Evolutionary conservation across 2,888 invertebrate genomes (phyloP).

Genomic region (Lucinisca nassula): DNA sequence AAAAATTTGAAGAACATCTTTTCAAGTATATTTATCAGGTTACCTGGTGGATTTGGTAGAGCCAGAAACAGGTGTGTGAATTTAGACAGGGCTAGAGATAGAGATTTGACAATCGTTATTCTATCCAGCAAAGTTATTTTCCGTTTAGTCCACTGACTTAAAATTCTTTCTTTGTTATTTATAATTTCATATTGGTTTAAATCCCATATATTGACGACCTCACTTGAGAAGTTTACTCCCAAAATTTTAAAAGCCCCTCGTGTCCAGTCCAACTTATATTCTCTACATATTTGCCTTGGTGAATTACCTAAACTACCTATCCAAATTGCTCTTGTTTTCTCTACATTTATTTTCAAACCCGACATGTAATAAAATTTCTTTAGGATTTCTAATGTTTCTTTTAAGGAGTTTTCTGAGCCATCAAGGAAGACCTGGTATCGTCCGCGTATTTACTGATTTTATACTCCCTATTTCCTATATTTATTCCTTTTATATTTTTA

Average conservation of each 20-base stretch:
- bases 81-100: not conserved
- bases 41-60: not conserved
- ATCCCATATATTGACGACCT: not conserved
- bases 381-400: no score
- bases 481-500: not conserved
- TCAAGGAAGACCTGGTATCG: no score
- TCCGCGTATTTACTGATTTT: not conserved
- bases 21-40: not conserved
- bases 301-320: not conserved
- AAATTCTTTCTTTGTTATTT: not conserved
- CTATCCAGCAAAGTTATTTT: not conserved
- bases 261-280: not conserved
- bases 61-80: not conserved
- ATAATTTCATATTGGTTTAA: not conserved
- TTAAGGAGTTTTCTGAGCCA: no score
- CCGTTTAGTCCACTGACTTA: not conserved
- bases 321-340: no score
- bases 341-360: no score
- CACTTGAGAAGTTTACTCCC: not conserved
- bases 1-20: not conserved
- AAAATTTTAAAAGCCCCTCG: not conserved
- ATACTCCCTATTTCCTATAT: not conserved
- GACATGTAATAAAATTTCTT: no score
- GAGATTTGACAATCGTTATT: not conserved
- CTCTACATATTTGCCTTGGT: not conserved